Percentiles rank a stretch among this genome's conserved stretches.
Evolutionary conservation across 2,888 invertebrate genomes (phyloP).

Genomic region (Drymonia ruficornis): DNA sequence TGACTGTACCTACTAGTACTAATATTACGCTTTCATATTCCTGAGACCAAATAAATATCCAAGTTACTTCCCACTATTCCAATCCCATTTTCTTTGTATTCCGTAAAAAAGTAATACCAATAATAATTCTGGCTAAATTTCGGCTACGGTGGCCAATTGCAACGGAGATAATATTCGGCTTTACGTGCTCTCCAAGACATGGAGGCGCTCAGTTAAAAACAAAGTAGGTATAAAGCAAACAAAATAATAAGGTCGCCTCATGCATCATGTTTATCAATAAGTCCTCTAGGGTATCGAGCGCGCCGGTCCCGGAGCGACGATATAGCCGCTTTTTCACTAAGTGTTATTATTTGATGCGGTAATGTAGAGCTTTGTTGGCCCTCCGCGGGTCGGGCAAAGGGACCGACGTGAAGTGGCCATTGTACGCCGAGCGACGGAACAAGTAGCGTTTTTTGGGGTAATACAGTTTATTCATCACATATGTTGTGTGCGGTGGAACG

Average conservation of each 20-base stretch:
- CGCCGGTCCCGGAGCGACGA: conserved; percentile 21
- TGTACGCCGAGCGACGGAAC: conserved; percentile 30
- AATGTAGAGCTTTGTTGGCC: conserved; percentile 58
- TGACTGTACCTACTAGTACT: no score
- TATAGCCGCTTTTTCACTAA: conserved; percentile 48
- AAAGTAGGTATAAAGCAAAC: conserved; percentile 4
- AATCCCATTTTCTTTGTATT: no score
- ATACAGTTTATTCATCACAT: conserved; percentile 25
- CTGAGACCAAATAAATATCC: no score
- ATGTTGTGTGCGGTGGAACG: conserved; percentile 4
- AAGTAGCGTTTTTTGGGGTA: conserved; percentile 18
- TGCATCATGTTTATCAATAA: conserved; percentile 56
- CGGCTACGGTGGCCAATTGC: no score
- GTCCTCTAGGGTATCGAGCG: conserved; percentile 46
- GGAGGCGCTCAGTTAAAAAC: no score
- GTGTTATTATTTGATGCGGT: conserved; percentile 71
- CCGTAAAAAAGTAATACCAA: no score
- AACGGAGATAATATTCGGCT: no score
- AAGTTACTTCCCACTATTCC: no score
- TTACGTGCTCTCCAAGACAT: no score
- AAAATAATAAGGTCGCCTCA: conserved; percentile 19
- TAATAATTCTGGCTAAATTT: no score
- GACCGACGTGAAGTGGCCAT: conserved; percentile 28
- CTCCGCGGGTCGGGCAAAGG: conserved; percentile 41
- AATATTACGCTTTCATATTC: no score